These are phyloP conservation scores for Scleropages formosus DNA, from an alignment of 2,797 vertebrate species.

Conservation along the genomic window DNA sequence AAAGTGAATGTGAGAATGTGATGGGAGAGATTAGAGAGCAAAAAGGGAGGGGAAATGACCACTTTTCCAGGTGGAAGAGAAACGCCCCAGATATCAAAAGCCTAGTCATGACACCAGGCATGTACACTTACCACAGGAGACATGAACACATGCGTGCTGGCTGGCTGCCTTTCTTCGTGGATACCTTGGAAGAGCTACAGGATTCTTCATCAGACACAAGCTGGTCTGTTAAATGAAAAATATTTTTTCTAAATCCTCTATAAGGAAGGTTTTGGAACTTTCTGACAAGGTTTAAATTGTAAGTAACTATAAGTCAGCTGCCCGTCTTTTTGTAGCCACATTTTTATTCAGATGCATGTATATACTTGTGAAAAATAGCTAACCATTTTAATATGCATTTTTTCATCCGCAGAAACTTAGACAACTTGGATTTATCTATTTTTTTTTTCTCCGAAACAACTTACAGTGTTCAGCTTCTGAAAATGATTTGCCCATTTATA, in stretches of 20 bases:
- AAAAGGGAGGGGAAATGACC: constrained; percentile 58
- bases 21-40: constrained; percentile 53
- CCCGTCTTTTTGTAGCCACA: too few relatives aligned
- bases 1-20: constrained; percentile 47
- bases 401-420: too few relatives aligned
- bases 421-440: too few relatives aligned
- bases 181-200: not conserved
- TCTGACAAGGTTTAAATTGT: not conserved
- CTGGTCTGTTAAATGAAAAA: not conserved
- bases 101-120: constrained; percentile 38
- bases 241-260: not conserved
- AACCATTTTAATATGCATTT: too few relatives aligned
- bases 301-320: not conserved
- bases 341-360: too few relatives aligned
- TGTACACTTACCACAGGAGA: constrained; percentile 22
- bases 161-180: not conserved
- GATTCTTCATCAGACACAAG: not conserved
- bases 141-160: not conserved
- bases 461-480: too few relatives aligned
- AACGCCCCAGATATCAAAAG: constrained; percentile 32
- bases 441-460: too few relatives aligned
- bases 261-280: not conserved
- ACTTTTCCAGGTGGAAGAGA: constrained; percentile 44
- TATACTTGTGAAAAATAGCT: too few relatives aligned
- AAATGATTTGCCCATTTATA: too few relatives aligned